Conservation (phyloP, 2,113 vertebrate species). For the Brienomyrus longianalis region DNA sequence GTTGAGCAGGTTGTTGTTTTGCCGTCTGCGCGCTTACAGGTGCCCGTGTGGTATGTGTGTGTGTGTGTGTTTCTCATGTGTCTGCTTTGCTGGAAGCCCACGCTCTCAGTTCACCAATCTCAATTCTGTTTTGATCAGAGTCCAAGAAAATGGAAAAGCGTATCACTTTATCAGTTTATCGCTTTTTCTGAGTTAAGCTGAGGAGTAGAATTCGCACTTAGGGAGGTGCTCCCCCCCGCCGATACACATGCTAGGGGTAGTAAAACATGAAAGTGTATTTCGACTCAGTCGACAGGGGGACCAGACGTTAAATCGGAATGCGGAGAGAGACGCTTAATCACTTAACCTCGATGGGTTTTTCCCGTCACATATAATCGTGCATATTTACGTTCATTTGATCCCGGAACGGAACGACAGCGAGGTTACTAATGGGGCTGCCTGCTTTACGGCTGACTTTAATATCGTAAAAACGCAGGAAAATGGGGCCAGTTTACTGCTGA, state of each 20-base stretch:
- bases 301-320: conserved; percentile 15
- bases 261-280: neutral
- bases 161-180: neutral
- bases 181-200: neutral
- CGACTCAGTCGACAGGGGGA: neutral
- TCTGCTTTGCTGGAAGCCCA: neutral
- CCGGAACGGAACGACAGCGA: conserved; percentile 26
- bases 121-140: neutral
- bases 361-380: conserved; percentile 26
- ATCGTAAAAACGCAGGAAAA: conserved; percentile 29
- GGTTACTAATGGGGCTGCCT: conserved; percentile 35
- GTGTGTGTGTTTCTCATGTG: neutral
- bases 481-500: conserved; percentile 30
- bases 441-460: conserved; percentile 33
- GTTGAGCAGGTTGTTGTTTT: conserved; percentile 11
- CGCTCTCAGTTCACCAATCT: neutral
- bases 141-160: conserved; percentile 6
- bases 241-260: neutral
- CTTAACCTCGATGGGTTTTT: conserved; percentile 25
- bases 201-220: neutral
- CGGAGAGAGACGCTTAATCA: conserved; percentile 30
- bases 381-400: conserved; percentile 13
- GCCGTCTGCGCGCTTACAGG: neutral
- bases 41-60: neutral
- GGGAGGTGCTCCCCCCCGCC: neutral